These are phyloP conservation scores for Neosilurus hyrtlii DNA, from an alignment of 2,797 vertebrate genomes.

Conservation along the genomic window DNA sequence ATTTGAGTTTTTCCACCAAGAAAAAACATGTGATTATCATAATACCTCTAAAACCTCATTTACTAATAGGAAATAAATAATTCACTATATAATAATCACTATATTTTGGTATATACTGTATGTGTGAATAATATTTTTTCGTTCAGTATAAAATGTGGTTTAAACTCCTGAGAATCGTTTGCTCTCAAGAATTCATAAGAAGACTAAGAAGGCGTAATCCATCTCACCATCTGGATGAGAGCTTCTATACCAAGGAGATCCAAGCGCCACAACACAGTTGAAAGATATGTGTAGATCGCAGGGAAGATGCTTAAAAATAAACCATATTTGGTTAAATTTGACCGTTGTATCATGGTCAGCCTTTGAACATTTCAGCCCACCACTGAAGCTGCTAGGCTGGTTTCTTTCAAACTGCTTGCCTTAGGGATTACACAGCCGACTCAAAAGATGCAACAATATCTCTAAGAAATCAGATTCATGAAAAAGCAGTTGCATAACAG, in stretches of 20 bases:
- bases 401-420: neutral
- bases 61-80: neutral
- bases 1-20: too few relatives aligned
- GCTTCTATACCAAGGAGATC: too few relatives aligned
- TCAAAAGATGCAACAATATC: neutral
- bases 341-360: too few relatives aligned
- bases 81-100: neutral
- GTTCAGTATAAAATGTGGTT: neutral
- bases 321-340: too few relatives aligned
- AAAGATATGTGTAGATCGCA: too few relatives aligned
- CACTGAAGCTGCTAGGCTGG: neutral
- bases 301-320: too few relatives aligned
- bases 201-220: too few relatives aligned
- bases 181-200: too few relatives aligned
- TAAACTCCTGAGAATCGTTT: neutral
- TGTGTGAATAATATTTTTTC: too few relatives aligned
- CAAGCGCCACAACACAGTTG: too few relatives aligned
- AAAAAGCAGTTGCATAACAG: neutral
- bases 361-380: too few relatives aligned
- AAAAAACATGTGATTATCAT: neutral
- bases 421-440: neutral
- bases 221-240: too few relatives aligned
- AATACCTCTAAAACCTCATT: neutral
- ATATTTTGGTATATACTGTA: neutral
- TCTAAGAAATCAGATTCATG: neutral